Percentiles rank a stretch among this genome's conserved stretches.
Evolutionary conservation across 2,888 invertebrate species (phyloP).

Genomic region (Teinopalpus imperialis): DNA sequence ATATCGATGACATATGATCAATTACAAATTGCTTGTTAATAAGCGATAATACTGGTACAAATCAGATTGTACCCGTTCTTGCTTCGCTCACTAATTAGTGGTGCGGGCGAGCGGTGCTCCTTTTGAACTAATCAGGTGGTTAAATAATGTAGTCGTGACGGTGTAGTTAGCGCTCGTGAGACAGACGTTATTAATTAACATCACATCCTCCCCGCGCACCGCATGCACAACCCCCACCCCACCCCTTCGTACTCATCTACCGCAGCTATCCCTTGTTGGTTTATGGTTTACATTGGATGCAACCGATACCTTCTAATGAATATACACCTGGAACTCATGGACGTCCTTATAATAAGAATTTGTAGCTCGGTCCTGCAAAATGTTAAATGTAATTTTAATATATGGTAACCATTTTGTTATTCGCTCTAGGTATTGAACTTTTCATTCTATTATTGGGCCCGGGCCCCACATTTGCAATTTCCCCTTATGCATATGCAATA

Average conservation of each 20-base stretch:
- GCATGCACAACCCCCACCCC: conserved; percentile 30
- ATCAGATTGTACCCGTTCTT: conserved; percentile 68
- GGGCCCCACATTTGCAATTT: conserved; percentile 22
- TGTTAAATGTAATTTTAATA: no score
- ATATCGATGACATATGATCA: conserved; percentile 48
- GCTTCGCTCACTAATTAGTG: conserved; percentile 70
- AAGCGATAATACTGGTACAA: conserved; percentile 73
- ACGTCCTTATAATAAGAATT: no score
- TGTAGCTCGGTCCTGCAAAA: no score
- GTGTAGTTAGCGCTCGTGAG: conserved; percentile 75
- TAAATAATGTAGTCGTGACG: conserved; percentile 80
- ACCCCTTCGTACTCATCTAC: conserved; percentile 31
- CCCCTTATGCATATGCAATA: conserved; percentile 27
- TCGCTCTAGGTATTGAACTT: conserved; percentile 15
- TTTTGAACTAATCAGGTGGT: conserved; percentile 78
- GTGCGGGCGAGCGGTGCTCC: conserved; percentile 61
- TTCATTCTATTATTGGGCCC: conserved; percentile 23
- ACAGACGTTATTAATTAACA: conserved; percentile 81
- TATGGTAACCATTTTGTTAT: conserved; percentile 15
- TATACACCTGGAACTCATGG: neutral
- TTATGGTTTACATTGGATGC: conserved; percentile 17
- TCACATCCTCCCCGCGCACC: conserved; percentile 55
- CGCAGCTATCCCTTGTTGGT: conserved; percentile 32
- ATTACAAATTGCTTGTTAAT: conserved; percentile 68
- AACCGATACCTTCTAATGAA: conserved; percentile 22